Percentiles rank a stretch among this genome's conserved stretches.
Evolutionary conservation across 2,888 invertebrate genomes (phyloP).

Genomic region (Perithous albicinctus): DNA sequence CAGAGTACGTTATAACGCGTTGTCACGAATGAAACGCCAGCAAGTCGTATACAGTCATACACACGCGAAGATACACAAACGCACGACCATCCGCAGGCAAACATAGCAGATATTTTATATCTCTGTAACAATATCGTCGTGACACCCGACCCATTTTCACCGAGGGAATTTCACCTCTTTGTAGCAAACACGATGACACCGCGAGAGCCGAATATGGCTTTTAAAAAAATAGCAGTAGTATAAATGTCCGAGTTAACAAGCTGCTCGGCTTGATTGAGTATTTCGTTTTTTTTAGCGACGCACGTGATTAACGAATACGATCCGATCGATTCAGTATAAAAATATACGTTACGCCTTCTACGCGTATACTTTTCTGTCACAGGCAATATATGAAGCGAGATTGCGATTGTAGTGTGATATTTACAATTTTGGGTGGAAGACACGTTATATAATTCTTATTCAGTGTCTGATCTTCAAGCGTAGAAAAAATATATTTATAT

Average conservation of each 20-base stretch:
- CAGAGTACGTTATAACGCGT: conserved; percentile 11
- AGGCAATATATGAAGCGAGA: conserved; percentile 8
- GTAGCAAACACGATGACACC: conserved; percentile 11
- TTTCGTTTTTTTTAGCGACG: conserved; percentile 8
- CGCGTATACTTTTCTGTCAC: conserved; percentile 21
- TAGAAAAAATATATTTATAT: conserved; percentile 11
- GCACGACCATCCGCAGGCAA: neutral
- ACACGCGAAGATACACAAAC: neutral
- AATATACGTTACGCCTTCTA: neutral
- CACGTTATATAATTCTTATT: neutral
- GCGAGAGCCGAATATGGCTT: neutral
- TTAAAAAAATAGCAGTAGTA: conserved; percentile 1
- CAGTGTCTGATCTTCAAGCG: neutral
- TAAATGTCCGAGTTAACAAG: neutral
- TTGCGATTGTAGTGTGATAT: conserved; percentile 7
- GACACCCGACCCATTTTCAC: conserved; percentile 14
- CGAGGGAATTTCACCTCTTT: conserved; percentile 23
- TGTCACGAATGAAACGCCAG: conserved; percentile 19
- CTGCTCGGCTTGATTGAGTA: conserved; percentile 14
- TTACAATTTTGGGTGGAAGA: conserved; percentile 27
- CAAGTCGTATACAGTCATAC: neutral
- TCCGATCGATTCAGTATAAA: neutral
- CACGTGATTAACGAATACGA: neutral
- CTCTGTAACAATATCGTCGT: conserved; percentile 42
- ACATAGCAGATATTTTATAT: conserved; percentile 28